Base-by-base conservation (phyloP, 2,888 invertebrate genomes). In the Chouioia cunea region DNA sequence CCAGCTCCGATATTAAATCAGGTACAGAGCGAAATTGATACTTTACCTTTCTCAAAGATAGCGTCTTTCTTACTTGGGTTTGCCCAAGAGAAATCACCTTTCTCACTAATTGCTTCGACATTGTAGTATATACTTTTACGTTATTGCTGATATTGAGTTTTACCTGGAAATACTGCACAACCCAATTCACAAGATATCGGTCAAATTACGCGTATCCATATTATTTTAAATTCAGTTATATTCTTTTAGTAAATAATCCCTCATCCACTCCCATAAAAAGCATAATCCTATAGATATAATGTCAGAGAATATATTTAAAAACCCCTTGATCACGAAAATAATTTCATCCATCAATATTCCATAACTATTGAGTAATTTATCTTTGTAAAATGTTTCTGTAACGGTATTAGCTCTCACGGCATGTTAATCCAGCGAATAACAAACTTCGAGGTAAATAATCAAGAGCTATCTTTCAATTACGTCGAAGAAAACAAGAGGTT, bases 81-180 rank as follows among this genome's bases (percentile, higher is more conserved):
- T 57, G 27, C 60, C 62, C 60, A 44, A 16, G 60, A 65, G 56
- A 65, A 54, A 70, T 65, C 62, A 71, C 66, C 53, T 71, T 74
- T 68, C 65, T 53, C 36, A 23, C 27, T 58, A 67, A 62, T 64
- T 71, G 66, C 62, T 46, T 12, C 6, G n/a, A 12, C 15, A 50
- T 44, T 57, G 43, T n/a, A n/a, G n/a, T 68, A 56, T 68, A 68
- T 68, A 60, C 22, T 43, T 57, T 44, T 20, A 20, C 43, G 48
- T 65, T 57, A 58, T 58, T 58, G 50, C 50, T 18, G 20, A 20
- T 62, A 62, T 60, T 48, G 46, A 15, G 14, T 22, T 58, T 66
- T 52, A 27, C 3, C 10, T 16, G 16, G 8, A 47, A 46, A 16
- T 56, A 54, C 12, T 62, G 62, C 57, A 46, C 56, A 22, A 18